These are phyloP conservation scores for Synergus gifuensis DNA, from an alignment of 2,888 invertebrate genomes.

Conservation along the genomic window DNA sequence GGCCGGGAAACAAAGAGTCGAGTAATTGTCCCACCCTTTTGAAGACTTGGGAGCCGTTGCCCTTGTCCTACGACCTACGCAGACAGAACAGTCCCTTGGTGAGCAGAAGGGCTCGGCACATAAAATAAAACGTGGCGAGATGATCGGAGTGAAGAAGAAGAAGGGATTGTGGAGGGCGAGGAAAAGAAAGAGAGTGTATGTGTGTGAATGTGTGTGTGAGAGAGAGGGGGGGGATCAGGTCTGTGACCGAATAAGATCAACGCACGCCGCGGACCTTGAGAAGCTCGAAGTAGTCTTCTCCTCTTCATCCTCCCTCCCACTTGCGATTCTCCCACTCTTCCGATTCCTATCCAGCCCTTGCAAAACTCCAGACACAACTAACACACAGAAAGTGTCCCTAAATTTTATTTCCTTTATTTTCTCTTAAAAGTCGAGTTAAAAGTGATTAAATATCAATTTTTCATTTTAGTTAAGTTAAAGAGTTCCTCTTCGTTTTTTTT, in stretches of 20 bases:
- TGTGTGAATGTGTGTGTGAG: constrained; percentile 24
- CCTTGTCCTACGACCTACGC: constrained; percentile 46
- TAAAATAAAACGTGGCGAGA: constrained; percentile 19
- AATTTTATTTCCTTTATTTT: background rate
- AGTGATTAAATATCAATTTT: no score
- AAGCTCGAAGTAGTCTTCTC: constrained; percentile 59
- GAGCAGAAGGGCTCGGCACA: constrained; percentile 56
- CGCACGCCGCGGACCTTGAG: constrained; percentile 76
- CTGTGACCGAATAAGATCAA: constrained; percentile 77
- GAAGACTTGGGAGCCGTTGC: constrained; percentile 43
- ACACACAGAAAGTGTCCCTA: constrained; percentile 5
- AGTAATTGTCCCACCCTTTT: constrained; percentile 44
- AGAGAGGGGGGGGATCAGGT: constrained; percentile 64
- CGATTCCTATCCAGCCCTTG: constrained; percentile 48
- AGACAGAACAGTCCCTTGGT: constrained; percentile 44
- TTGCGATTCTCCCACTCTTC: constrained; percentile 44
- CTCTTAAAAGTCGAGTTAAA: background rate
- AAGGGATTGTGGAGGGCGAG: constrained; percentile 43
- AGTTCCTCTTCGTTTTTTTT: no score
- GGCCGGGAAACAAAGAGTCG: background rate
- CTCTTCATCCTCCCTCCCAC: constrained; percentile 48
- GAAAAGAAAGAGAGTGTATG: constrained; percentile 43
- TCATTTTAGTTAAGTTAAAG: no score
- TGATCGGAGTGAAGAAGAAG: constrained; percentile 21
- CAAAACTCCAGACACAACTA: constrained; percentile 17